Evolutionary conservation across 2,888 invertebrate species (phyloP), one percentile per base, ranked within the genome.

Genomic region (Monochamus alternatus): DNA sequence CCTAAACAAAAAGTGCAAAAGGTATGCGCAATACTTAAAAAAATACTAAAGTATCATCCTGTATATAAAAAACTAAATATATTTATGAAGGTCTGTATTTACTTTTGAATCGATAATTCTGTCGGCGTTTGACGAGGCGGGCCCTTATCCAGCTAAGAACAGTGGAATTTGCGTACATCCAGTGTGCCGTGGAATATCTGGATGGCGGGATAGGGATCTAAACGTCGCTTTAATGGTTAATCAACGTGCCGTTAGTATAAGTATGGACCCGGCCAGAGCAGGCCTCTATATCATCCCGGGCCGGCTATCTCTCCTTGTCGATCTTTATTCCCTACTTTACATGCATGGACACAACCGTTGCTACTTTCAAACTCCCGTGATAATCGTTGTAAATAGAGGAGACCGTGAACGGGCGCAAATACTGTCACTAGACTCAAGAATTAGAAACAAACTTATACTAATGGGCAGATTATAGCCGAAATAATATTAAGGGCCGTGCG

Each of bases 211-310:
- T 80, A 76, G 68, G 70, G 77, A 80, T 80, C 80, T 80, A 77
- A 80, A 77, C 77, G 80, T 75, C 76, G 75, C 73, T 80, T 80
- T 80, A 79, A 80, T 78, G 80, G 78, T 77, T 80, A 80, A 80
- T 80, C 78, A 80, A 80, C 77, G 76, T 77, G 80, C 80, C 74
- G 78, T 80, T 80, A 75, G 76, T 64, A 72, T 73, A 68, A 74
- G 68, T 74, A 74, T 68, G 74, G 74, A 74, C 74, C 74, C 51
- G 65, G 58, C 47, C 30, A 73, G 73, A 73, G 73, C 63, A 62
- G 70, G 70, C 70, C 60, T 70, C 60, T 70, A 60, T 70, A 70
- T 70, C 70, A 70, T 60, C 71, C 63, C 32, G 72, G 38, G 32
- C 65, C 22, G 64, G 65, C 43, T 73, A 73, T 73, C 73, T 73